Evolutionary conservation across 2,888 invertebrate genomes (phyloP).

Genomic region (Polyploca ridens): DNA sequence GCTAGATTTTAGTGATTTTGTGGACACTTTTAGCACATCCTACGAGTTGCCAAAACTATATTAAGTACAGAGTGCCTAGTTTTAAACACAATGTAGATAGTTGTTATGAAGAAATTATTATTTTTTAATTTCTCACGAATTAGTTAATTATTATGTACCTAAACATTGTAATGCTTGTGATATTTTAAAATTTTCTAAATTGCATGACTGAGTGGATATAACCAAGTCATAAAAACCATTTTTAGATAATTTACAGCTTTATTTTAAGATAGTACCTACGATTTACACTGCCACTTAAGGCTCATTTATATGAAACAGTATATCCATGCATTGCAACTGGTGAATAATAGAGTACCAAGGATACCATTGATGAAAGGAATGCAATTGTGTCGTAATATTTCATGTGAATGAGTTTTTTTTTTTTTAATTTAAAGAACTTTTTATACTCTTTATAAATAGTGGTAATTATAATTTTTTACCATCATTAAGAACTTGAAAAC

Average conservation of each 20-base stretch:
- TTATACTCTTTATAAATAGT: constrained; percentile 35
- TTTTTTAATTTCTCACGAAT: constrained; percentile 25
- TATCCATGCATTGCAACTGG: constrained; percentile 13
- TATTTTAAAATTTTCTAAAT: constrained; percentile 54
- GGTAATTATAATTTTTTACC: constrained; percentile 36
- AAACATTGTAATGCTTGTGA: constrained; percentile 66
- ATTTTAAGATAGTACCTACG: constrained; percentile 60
- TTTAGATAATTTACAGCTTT: constrained; percentile 57
- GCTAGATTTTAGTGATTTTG: constrained; percentile 63
- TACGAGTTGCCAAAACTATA: constrained; percentile 62
- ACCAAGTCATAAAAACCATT: constrained; percentile 44
- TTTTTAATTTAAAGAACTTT: constrained; percentile 30
- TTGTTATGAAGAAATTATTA: constrained; percentile 24
- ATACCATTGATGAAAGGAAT: no score
- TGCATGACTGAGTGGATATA: constrained; percentile 38
- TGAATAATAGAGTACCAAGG: background rate
- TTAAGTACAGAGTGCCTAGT: constrained; percentile 32
- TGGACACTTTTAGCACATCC: constrained; percentile 23
- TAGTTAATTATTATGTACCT: constrained; percentile 36
- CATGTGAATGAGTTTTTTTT: constrained; percentile 22
- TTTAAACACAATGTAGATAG: constrained; percentile 36
- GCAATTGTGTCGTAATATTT: background rate
- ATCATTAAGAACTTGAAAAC: constrained; percentile 40
- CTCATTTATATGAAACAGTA: constrained; percentile 45
- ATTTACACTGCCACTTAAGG: constrained; percentile 79